Conservation (phyloP, 2,888 invertebrate genomes). For the Metopia argyrocephala region DNA sequence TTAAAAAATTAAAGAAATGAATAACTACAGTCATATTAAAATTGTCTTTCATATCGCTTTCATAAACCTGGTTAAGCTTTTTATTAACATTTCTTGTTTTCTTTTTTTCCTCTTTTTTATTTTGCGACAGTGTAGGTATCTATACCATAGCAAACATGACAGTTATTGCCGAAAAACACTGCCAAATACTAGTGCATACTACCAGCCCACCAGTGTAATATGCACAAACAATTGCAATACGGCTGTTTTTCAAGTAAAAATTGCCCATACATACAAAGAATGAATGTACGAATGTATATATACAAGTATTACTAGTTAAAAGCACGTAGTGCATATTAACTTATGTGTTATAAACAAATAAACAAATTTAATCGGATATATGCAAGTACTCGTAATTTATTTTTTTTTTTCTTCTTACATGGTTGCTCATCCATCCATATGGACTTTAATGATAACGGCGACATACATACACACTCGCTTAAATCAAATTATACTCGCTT, state of each 20-base stretch:
- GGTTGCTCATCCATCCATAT: neutral
- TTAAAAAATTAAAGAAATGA: no score
- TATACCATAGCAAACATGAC: neutral
- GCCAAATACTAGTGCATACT: neutral
- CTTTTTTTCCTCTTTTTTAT: neutral
- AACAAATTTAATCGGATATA: neutral
- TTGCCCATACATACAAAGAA: neutral
- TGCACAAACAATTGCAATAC: neutral
- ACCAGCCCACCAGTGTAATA: neutral
- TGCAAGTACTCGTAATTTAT: neutral
- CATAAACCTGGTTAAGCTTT: no score
- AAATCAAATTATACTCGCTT: neutral
- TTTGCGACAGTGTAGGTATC: no score
- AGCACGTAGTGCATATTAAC: neutral
- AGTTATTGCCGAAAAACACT: neutral
- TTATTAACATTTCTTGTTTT: neutral
- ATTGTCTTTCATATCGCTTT: no score
- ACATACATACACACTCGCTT: no score
- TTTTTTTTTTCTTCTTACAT: no score
- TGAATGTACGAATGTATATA: neutral
- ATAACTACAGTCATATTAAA: no score
- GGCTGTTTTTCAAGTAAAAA: neutral
- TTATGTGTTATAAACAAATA: neutral
- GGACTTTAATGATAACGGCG: conserved; percentile 20
- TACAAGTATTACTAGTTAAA: neutral